Conservation (phyloP, 2,113 vertebrate genomes). For the Anarrhichthys ocellatus region DNA sequence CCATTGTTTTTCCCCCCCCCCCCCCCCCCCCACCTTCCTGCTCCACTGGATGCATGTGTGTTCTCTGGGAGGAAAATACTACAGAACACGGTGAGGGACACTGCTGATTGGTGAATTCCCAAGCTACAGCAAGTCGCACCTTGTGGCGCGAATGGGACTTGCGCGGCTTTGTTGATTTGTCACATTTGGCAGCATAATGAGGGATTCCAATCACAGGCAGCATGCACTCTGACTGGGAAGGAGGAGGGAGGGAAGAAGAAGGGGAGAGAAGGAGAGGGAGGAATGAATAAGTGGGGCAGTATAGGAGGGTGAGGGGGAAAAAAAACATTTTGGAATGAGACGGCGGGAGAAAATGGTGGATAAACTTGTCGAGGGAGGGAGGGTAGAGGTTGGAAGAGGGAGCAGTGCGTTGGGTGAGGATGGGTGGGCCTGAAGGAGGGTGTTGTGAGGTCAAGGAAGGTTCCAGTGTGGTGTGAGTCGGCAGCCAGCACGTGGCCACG, state of each 20-base stretch:
- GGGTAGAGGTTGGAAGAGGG: constrained; percentile 11
- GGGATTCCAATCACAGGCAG: constrained; percentile 62
- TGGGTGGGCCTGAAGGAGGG: neutral
- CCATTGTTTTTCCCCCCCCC: neutral
- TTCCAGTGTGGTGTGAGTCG: constrained; percentile 54
- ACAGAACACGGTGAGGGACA: neutral
- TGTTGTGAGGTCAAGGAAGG: constrained; percentile 68
- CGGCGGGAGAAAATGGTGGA: neutral
- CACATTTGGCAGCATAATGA: constrained; percentile 58
- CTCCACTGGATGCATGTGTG: neutral
- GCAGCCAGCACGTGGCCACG: constrained; percentile 50
- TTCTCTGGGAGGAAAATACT: neutral
- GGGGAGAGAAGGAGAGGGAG: neutral
- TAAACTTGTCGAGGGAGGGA: neutral
- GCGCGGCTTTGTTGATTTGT: constrained; percentile 66
- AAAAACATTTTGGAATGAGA: constrained; percentile 13
- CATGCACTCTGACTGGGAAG: constrained; percentile 34
- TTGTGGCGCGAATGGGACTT: too few relatives aligned
- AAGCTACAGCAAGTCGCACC: constrained; percentile 2
- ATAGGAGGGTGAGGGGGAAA: constrained; percentile 9
- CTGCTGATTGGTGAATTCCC: neutral
- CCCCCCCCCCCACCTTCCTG: neutral
- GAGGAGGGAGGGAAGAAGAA: neutral
- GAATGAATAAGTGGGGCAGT: constrained; percentile 48
- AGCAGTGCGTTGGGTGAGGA: neutral